phyloP scores from a whole-genome alignment of 2,888 invertebrate genomes.

The Erebia epiphron region DNA sequence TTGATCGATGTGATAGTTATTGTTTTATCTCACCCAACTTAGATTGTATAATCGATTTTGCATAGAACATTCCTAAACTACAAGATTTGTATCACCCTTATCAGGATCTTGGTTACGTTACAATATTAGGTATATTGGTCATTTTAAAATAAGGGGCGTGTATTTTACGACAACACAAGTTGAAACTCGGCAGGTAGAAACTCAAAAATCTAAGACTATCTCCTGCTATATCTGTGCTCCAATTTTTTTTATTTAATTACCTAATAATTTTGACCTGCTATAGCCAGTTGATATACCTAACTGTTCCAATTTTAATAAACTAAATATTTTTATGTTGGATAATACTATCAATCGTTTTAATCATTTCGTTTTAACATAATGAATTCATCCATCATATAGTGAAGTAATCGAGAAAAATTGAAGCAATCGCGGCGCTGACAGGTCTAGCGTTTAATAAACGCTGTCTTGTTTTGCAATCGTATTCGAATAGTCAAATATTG shows the following conservation, averaged over 20 bases:
- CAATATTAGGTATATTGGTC: slow-evolving; percentile 5
- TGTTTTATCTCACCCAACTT: slow-evolving; percentile 30
- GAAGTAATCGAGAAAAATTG: slow-evolving; percentile 14
- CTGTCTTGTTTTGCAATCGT: slow-evolving; percentile 5
- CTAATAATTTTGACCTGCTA: too few relatives aligned
- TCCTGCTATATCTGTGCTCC: too few relatives aligned
- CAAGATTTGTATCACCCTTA: slow-evolving; percentile 17
- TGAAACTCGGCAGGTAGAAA: too few relatives aligned
- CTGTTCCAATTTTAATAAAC: too few relatives aligned
- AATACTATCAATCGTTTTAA: background rate
- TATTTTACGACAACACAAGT: background rate
- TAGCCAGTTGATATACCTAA: too few relatives aligned
- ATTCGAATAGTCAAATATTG: background rate
- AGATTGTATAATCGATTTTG: slow-evolving; percentile 32
- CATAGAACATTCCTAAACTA: slow-evolving; percentile 21
- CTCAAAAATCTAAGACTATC: too few relatives aligned
- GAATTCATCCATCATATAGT: slow-evolving; percentile 3
- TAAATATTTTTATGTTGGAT: background rate
- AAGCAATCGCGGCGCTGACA: background rate
- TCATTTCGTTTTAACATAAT: background rate
- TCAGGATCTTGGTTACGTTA: slow-evolving; percentile 2
- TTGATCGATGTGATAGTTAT: slow-evolving; percentile 39
- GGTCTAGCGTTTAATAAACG: background rate
- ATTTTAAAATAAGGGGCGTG: slow-evolving; percentile 1
- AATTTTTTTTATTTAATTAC: too few relatives aligned